Percentiles rank a stretch among this genome's conserved stretches.
These are phyloP conservation scores for Mythimna vitellina DNA, from an alignment of 2,888 invertebrate genomes.

Conservation along the genomic window DNA sequence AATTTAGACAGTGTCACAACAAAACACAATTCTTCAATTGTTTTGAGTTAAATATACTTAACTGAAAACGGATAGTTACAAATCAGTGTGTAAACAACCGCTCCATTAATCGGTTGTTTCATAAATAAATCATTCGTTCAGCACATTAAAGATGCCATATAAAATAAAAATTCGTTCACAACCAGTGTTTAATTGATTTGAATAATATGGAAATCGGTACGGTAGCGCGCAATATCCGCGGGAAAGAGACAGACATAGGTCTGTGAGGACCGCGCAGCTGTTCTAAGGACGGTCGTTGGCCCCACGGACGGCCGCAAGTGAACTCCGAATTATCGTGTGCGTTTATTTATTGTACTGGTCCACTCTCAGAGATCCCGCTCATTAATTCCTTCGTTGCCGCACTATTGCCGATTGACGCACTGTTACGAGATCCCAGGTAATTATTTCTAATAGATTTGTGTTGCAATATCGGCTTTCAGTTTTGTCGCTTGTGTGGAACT, in stretches of 20 bases:
- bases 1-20: background rate
- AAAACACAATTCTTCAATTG: background rate
- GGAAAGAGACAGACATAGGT: constrained; percentile 80
- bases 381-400: constrained; percentile 67
- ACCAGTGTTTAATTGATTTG: constrained; percentile 70
- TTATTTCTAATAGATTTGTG: constrained; percentile 50
- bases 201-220: constrained; percentile 70
- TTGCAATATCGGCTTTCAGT: constrained; percentile 41
- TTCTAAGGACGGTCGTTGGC: constrained; percentile 90
- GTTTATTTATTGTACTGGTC: constrained; percentile 75
- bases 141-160: constrained; percentile 56
- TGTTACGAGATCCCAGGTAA: constrained; percentile 64
- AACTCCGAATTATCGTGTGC: constrained; percentile 88
- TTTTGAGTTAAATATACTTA: background rate
- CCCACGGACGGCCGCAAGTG: constrained; percentile 87
- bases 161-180: constrained; percentile 64
- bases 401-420: constrained; percentile 60
- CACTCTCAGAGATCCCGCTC: constrained; percentile 66
- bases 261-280: constrained; percentile 82
- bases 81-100: constrained; percentile 41
- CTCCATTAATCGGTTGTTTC: constrained; percentile 49
- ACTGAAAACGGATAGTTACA: constrained; percentile 2
- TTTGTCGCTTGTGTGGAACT: constrained; percentile 36
- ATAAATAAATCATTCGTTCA: constrained; percentile 62
- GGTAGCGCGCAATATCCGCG: constrained; percentile 77